Percentiles rank a stretch among this genome's conserved stretches.
Evolutionary conservation across 2,888 invertebrate species (phyloP).

Genomic region (Tetranychus piercei): DNA sequence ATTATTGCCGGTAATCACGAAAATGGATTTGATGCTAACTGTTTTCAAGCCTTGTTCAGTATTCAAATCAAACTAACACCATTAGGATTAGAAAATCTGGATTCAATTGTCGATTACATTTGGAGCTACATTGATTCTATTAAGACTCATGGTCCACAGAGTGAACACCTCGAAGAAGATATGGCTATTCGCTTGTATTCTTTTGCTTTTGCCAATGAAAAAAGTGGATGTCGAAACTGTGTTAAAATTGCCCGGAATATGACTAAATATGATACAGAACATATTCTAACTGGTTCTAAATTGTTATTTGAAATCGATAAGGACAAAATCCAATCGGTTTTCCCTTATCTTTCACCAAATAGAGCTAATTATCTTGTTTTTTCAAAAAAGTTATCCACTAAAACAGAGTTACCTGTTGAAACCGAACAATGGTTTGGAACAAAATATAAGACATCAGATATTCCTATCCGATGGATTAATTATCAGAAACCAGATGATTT

Average conservation of each 20-base stretch:
- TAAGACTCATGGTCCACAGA: constrained; percentile 42
- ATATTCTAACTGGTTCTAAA: constrained; percentile 43
- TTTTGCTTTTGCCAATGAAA: constrained; percentile 36
- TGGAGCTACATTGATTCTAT: constrained; percentile 62
- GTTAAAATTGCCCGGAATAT: constrained; percentile 55
- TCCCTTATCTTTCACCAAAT: constrained; percentile 45
- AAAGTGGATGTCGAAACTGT: constrained; percentile 48
- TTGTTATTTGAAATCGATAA: constrained; percentile 59
- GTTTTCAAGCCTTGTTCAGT: constrained; percentile 55
- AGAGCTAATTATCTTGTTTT: constrained; percentile 50
- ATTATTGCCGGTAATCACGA: constrained; percentile 31
- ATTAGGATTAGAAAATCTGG: constrained; percentile 49
- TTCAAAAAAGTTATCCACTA: constrained; percentile 40
- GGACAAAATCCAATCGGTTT: constrained; percentile 42
- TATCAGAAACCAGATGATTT: constrained; percentile 28
- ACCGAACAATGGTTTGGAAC: constrained; percentile 66
- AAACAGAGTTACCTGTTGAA: constrained; percentile 31
- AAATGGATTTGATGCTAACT: constrained; percentile 57
- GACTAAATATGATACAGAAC: constrained; percentile 47
- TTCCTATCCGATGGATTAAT: constrained; percentile 45
- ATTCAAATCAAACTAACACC: constrained; percentile 56
- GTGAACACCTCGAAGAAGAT: background rate
- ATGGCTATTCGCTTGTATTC: background rate
- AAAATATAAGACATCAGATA: constrained; percentile 41
- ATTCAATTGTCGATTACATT: constrained; percentile 41